These are phyloP conservation scores for Aphelenchoides besseyi DNA, from an alignment of 1,140 invertebrate species.

Conservation along the genomic window DNA sequence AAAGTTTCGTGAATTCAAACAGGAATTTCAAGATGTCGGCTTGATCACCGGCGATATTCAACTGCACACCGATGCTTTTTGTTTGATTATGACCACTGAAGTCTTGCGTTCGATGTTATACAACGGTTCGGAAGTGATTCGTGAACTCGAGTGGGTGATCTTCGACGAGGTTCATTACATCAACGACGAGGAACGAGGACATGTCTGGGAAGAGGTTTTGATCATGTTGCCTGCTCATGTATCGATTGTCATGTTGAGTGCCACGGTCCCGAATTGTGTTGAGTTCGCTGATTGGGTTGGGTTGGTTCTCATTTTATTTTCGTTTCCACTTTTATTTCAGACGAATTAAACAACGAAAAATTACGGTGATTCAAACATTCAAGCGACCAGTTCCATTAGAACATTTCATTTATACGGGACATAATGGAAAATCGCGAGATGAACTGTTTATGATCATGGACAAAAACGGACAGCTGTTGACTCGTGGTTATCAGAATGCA, in stretches of 20 bases:
- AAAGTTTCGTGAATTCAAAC: constrained; percentile 93
- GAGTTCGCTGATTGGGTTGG: constrained; percentile 98
- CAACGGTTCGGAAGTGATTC: constrained; percentile 85
- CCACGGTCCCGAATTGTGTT: constrained; percentile 93
- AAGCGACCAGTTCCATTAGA: constrained; percentile 91
- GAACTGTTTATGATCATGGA: constrained; percentile 82
- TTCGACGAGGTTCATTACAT: constrained; percentile 99
- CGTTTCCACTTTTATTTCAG: constrained; percentile 54
- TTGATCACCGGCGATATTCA: constrained; percentile 93
- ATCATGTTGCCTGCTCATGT: constrained; percentile 90
- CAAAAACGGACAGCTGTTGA: constrained; percentile 70
- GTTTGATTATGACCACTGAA: constrained; percentile 99
- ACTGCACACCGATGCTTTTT: constrained; percentile 84
- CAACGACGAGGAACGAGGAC: constrained; percentile 92
- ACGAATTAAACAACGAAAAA: constrained; percentile 82
- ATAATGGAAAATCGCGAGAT: constrained; percentile 75
- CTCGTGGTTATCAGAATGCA: constrained; percentile 67
- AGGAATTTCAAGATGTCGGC: constrained; percentile 78
- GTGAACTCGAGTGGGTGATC: constrained; percentile 96
- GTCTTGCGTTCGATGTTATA: constrained; percentile 95
- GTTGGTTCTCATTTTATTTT: constrained; percentile 55
- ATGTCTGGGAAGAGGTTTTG: constrained; percentile 98
- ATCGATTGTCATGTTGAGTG: constrained; percentile 91
- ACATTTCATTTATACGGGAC: constrained; percentile 80
- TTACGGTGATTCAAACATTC: constrained; percentile 87